Evolutionary conservation across 2,888 invertebrate species (phyloP), one percentile per base, ranked within the genome.

Genomic region (Ypsolopha scabrella): DNA sequence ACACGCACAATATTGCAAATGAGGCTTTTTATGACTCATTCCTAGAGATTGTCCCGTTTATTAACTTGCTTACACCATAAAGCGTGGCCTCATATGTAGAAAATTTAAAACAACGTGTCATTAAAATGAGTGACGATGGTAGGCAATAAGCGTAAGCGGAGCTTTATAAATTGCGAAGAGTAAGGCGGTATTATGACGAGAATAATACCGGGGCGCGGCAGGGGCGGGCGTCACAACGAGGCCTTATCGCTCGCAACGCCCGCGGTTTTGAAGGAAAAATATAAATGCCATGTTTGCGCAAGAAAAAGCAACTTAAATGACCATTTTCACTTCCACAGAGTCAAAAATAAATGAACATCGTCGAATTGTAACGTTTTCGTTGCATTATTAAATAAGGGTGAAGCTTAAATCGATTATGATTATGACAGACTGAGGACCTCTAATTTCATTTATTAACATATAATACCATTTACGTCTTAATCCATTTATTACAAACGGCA

Each of bases 111-210:
- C 59, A 66, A 64, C 60, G 58, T 54, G 53, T 57, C 63, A 64
- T 68, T 67, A 64, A 66, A 66, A 64, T 62, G 61, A 66, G 56
- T 54, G 56, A 67, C 60, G 58, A 59, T 53, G 53, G 55, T 51
- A 53, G 54, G 61, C 62, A 64, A 64, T 61, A 65, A 63, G 57
- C 11, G 43, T 52, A 51, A 50, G 38, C 37, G 55, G 52, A 60
- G 59, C 60, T 56, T 62, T 60, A 67, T 69, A 66, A 68, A 68
- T 67, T 60, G 60, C 61, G 56, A 56, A 57, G 58, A 64, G 59
- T 57, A 56, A 64, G 63, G 56, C 55, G 50, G 59, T 57, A 66
- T 68, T 65, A 63, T 61, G 60, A 60, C 62, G 58, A 58, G 57
- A 67, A 64, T 38, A 52, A 62, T 60, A 57, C 55, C 60, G 59